Conservation (phyloP, 2,113 vertebrate genomes). For the Chascanopsetta lugubris region DNA sequence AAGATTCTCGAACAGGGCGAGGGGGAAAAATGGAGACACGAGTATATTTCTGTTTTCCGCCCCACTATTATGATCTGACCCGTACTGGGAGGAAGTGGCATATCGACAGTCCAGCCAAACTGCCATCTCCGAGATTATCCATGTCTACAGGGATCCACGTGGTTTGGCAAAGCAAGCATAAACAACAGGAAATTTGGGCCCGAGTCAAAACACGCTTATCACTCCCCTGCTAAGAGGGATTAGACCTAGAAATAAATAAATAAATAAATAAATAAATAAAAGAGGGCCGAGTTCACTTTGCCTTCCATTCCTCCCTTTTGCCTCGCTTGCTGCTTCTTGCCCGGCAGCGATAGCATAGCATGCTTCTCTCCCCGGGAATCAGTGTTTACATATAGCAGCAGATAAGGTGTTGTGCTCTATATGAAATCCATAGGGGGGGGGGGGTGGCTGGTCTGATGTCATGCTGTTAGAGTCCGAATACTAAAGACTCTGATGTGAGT, state of each 20-base stretch:
- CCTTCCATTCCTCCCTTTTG: conserved; percentile 43
- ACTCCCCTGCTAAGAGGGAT: conserved; percentile 71
- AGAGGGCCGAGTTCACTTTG: conserved; percentile 19
- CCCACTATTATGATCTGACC: conserved; percentile 53
- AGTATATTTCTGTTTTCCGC: conserved; percentile 55
- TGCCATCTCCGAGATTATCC: conserved; percentile 67
- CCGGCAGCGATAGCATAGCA: conserved; percentile 32
- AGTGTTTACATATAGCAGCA: conserved; percentile 35
- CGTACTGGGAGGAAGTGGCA: conserved; percentile 49
- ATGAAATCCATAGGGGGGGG: conserved; percentile 23
- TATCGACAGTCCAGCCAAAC: conserved; percentile 58
- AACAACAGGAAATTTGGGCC: conserved; percentile 73
- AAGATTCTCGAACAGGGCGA: conserved; percentile 32
- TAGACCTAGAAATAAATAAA: conserved; percentile 64
- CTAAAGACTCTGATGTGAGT: conserved; percentile 50
- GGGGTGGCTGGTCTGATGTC: conserved; percentile 31
- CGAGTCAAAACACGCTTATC: conserved; percentile 77
- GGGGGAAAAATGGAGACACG: conserved; percentile 33
- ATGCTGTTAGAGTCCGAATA: conserved; percentile 29
- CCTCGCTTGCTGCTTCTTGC: conserved; percentile 33
- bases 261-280: too few species aligned
- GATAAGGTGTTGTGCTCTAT: conserved; percentile 35
- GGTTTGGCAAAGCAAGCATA: conserved; percentile 69
- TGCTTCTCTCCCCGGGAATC: conserved; percentile 16
- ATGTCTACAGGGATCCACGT: conserved; percentile 68